Conservation (phyloP, 1,140 invertebrate species). For the Centruroides vittatus region DNA sequence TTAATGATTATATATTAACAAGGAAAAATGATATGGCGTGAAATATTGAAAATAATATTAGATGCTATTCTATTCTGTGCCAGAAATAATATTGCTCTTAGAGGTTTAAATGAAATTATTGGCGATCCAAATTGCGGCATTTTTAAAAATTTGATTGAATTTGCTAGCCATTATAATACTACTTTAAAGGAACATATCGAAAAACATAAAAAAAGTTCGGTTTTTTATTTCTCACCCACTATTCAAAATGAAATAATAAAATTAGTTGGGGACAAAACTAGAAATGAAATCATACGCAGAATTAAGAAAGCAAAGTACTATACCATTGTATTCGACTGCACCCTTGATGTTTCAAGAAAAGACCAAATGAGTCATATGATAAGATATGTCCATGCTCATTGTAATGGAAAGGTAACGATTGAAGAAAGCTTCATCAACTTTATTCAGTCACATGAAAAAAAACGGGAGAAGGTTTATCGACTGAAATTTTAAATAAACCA, state of each 20-base stretch:
- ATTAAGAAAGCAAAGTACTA: constrained; percentile 1
- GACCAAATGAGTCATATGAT: constrained; percentile 14
- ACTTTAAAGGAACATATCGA: neutral
- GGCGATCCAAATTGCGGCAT: neutral
- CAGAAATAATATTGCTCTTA: constrained; percentile 2
- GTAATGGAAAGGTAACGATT: constrained; percentile 1
- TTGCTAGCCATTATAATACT: constrained; percentile 2
- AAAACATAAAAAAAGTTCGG: neutral
- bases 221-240: constrained; percentile 3
- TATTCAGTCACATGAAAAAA: constrained; percentile 3
- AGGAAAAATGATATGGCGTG: no score
- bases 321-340: neutral
- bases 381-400: constrained; percentile 7
- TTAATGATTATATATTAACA: neutral
- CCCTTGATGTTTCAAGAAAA: constrained; percentile 11
- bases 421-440: constrained; percentile 7
- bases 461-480: constrained; percentile 4
- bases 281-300: constrained; percentile 3
- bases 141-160: constrained; percentile 1
- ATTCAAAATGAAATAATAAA: constrained; percentile 15
- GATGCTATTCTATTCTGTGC: neutral
- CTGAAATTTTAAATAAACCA: constrained; percentile 4
- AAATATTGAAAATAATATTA: no score
- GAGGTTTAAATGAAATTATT: constrained; percentile 2
- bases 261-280: constrained; percentile 4